A percentile compares a stretch with the other conserved stretches of the same genome.
These are phyloP conservation scores for Myodes glareolus DNA, from an alignment of 2,113 vertebrate species.

Conservation along the genomic window DNA sequence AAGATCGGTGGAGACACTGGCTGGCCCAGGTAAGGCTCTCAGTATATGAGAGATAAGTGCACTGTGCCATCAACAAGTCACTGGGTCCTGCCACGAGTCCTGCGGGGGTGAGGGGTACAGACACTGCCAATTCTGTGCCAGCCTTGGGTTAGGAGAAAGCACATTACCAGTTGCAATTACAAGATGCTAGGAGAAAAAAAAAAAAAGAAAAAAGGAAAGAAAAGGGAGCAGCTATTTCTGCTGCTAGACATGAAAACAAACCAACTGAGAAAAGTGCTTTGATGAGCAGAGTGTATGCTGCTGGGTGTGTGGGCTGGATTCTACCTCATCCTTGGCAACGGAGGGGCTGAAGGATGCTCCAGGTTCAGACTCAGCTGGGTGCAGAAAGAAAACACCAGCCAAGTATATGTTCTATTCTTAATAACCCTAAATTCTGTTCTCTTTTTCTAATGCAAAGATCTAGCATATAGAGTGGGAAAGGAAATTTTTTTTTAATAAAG, in stretches of 20 bases:
- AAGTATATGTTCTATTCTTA: background rate
- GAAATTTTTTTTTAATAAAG: conserved; percentile 54
- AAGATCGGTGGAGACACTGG: background rate
- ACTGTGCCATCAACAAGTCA: background rate
- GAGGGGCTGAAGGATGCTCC: background rate
- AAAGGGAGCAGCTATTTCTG: conserved; percentile 66
- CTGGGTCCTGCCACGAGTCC: background rate
- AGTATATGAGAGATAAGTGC: background rate
- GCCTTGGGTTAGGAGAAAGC: conserved; percentile 46
- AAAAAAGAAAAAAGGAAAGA: background rate
- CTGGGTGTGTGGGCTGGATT: background rate
- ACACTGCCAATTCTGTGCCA: background rate
- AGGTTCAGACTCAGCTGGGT: background rate
- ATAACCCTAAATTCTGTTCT: conserved; percentile 15
- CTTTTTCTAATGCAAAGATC: conserved; percentile 43
- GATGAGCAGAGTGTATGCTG: conserved; percentile 6
- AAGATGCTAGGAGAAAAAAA: conserved; percentile 42
- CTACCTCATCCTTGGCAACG: background rate
- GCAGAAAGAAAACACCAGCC: background rate
- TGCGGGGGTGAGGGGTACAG: background rate
- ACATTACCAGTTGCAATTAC: background rate
- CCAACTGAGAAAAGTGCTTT: conserved; percentile 44
- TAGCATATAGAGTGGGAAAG: conserved; percentile 49
- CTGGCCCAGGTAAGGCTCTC: background rate
- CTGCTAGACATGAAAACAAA: conserved; percentile 61